phyloP scores from a whole-genome alignment of 2,113 vertebrate genomes.

The Podarcis cretensis region DNA sequence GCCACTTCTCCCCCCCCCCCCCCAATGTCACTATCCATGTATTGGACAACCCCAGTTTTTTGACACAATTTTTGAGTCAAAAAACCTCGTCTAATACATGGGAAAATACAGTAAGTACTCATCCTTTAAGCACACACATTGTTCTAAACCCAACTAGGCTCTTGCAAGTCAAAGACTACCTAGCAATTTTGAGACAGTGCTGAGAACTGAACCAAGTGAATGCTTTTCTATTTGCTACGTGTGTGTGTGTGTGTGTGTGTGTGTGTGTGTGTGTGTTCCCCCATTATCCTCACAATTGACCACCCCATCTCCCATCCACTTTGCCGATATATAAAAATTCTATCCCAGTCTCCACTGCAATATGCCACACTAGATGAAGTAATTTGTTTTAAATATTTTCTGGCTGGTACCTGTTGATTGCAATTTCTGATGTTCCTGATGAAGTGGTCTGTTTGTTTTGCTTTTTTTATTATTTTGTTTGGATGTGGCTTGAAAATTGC shows the following conservation, averaged over 20 bases:
- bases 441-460: constrained; percentile 49
- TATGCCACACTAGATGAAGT: not conserved
- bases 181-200: not conserved
- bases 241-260: no score
- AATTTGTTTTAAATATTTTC: constrained; percentile 9
- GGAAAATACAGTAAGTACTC: no score
- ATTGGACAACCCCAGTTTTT: no score
- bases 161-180: not conserved
- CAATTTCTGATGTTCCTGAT: constrained; percentile 30
- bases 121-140: no score
- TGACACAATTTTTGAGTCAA: no score
- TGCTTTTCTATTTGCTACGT: not conserved
- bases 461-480: constrained; percentile 42
- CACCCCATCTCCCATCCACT: not conserved
- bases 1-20: no score
- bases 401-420: constrained; percentile 40
- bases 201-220: not conserved
- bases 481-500: constrained; percentile 63
- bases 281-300: not conserved
- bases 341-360: not conserved
- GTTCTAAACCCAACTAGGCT: no score
- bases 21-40: no score
- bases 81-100: no score
- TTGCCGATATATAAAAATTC: not conserved
- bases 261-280: no score